These are phyloP conservation scores for Trichonephila clavipes DNA, from an alignment of 1,140 invertebrate genomes.

Conservation along the genomic window DNA sequence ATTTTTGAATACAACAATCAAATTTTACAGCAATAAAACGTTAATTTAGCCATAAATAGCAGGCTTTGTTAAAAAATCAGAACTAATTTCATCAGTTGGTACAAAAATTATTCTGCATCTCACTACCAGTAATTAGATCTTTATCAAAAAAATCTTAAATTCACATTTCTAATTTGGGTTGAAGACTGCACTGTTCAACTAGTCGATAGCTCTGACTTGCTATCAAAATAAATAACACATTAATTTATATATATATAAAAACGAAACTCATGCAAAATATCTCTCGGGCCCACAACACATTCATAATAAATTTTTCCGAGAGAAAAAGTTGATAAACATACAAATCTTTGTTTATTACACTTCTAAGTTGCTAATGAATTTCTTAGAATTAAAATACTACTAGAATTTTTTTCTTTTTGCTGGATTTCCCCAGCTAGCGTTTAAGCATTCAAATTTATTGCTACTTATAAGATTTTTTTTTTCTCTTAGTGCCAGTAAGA, in stretches of 20 bases:
- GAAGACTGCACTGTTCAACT: neutral
- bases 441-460: neutral
- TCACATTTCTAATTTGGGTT: neutral
- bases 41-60: neutral
- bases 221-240: neutral
- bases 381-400: neutral
- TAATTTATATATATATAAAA: neutral
- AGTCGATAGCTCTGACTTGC: neutral
- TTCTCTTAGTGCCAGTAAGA: neutral
- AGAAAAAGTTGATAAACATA: neutral
- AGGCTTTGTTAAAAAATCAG: neutral
- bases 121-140: slow-evolving; percentile 19
- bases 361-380: neutral
- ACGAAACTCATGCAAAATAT: slow-evolving; percentile 1
- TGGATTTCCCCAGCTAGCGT: neutral
- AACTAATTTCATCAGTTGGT: neutral
- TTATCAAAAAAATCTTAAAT: slow-evolving; percentile 26
- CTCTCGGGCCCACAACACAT: neutral
- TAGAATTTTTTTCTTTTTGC: neutral
- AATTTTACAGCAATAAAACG: neutral
- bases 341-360: neutral
- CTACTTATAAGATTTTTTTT: neutral
- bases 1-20: neutral
- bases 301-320: neutral
- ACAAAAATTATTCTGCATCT: neutral